Evolutionary conservation across 1,140 invertebrate species (phyloP), one percentile per base, ranked within the genome.

Genomic region (Hycleus phaleratus): DNA sequence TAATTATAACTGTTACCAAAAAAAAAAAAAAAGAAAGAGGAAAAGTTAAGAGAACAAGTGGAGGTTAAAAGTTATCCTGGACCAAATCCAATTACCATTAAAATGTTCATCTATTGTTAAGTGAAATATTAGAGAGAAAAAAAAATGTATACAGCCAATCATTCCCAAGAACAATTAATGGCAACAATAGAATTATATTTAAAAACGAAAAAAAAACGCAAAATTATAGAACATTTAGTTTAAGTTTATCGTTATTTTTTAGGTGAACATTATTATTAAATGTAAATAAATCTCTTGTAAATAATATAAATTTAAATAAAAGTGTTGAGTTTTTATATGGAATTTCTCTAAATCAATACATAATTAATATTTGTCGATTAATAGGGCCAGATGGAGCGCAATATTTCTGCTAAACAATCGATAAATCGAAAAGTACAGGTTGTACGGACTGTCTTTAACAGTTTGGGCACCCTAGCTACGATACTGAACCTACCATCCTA

Each of bases 81-180:
- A 53, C 51, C 51, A 53, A 53, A 42, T 44, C 46, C 26, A 53
- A 52, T 24, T 45, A 53, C 51, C 51, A 53, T 8, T 53, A 45
- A 45, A 53, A 53, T 53, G 51, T 53, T 53, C 51, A 53, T 53
- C 51, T 53, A 53, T 32, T 18, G 50, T 26, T 52, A 52, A 52
- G 43, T 7, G 43, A 18, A 18, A 18, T 18, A 18, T 18, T 18
- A 18, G 18, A 18, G 18, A 18, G 18, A 44, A 52, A 44, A 48
- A 48, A 26, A 24, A 48, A 44, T 25, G 32, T 52, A 42, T 53
- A 53, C 51, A 53, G 51, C 49, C 51, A 53, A 53, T 53, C 51
- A 53, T 53, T 53, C 51, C 51, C 51, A 53, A 53, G 51, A 53
- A 45, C 44, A 53, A 26, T 53, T 53, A 53, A 46, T 42, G 51